Conservation (phyloP, 2,113 vertebrate species). For the Gymnorhina tibicen region DNA sequence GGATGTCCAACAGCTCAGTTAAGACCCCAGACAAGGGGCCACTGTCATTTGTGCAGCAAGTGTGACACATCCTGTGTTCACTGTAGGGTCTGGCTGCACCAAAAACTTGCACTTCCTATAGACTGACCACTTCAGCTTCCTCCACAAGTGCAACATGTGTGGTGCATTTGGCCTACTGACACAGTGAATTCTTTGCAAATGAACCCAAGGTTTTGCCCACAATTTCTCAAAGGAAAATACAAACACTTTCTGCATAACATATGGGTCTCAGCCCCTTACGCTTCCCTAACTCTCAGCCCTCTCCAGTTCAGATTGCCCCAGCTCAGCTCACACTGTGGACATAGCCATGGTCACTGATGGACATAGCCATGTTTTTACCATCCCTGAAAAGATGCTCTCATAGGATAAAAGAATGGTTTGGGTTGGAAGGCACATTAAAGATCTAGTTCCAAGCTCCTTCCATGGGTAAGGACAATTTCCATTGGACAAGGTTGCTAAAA, state of each 20-base stretch:
- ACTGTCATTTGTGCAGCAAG: background rate
- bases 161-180: background rate
- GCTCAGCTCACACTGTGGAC: background rate
- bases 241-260: background rate
- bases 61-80: rapidly evolving
- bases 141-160: background rate
- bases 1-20: background rate
- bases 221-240: background rate
- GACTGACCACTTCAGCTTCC: background rate
- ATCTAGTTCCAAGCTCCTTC: background rate
- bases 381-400: background rate
- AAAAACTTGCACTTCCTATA: background rate
- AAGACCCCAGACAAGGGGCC: background rate
- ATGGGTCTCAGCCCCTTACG: background rate
- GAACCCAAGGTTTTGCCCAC: background rate
- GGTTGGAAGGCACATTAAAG: background rate
- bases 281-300: background rate
- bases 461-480: background rate
- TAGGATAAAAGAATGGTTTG: background rate
- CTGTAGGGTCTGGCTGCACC: background rate
- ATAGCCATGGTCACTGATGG: background rate
- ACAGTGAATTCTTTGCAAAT: background rate
- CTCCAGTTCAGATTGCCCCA: background rate
- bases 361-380: background rate
- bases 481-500: background rate